A percentile compares a stretch with the other conserved stretches of the same genome.
phyloP scores from a whole-genome alignment of 2,888 invertebrate genomes.

The Sthenelais limicola region DNA sequence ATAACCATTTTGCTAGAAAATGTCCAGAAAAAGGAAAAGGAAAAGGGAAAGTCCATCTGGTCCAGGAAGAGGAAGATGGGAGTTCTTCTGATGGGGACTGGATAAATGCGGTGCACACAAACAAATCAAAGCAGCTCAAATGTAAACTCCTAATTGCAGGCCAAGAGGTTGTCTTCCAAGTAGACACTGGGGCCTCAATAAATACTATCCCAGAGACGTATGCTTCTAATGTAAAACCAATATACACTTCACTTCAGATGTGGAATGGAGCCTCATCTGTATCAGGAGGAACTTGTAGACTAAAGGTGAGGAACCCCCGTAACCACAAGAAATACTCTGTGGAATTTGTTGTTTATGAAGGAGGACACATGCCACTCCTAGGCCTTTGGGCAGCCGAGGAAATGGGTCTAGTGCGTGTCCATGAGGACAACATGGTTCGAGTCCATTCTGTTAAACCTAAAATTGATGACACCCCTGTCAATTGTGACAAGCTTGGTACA shows the following conservation, averaged over 20 bases:
- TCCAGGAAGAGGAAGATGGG: not conserved
- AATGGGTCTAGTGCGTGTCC: not conserved
- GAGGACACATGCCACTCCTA: not conserved
- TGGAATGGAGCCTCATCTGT: not conserved
- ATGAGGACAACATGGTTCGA: not conserved
- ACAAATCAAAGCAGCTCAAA: not conserved
- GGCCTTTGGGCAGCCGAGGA: slow-evolving; percentile 4
- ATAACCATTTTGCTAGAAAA: slow-evolving; percentile 9
- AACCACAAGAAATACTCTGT: not conserved
- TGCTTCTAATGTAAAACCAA: not conserved
- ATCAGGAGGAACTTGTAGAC: not conserved
- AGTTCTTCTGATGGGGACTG: not conserved
- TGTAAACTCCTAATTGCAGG: not conserved
- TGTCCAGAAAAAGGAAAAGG: slow-evolving; percentile 6
- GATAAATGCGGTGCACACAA: not conserved
- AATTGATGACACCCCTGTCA: not conserved
- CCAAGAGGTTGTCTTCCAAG: not conserved
- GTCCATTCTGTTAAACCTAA: not conserved
- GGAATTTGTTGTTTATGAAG: not conserved
- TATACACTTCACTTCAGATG: not conserved
- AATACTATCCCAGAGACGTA: not conserved
- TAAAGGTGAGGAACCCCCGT: not conserved
- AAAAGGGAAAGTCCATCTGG: not conserved
- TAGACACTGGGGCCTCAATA: slow-evolving; percentile 14
- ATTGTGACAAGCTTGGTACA: not conserved